phyloP scores from a whole-genome alignment of 35 echinoderm and acorn worm genomes.

The Apostichopus japonicus region DNA sequence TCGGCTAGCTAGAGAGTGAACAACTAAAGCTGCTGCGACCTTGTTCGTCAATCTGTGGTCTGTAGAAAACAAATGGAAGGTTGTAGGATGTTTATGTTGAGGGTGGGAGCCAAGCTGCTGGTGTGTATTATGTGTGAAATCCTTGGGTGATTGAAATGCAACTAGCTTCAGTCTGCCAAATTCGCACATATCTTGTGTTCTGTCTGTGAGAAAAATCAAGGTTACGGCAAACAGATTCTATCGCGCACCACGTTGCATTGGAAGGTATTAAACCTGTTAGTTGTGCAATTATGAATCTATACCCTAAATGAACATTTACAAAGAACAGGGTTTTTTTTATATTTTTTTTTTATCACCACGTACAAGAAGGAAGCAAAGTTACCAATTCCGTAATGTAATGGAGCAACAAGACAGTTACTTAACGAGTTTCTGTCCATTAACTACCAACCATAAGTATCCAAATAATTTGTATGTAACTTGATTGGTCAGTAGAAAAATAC shows the following conservation, averaged over 20 bases:
- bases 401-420: too few relatives aligned
- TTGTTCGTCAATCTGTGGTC: not conserved
- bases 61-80: not conserved
- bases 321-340: too few relatives aligned
- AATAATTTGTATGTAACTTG: too few relatives aligned
- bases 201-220: not conserved
- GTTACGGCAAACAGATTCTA: not conserved
- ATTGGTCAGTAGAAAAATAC: too few relatives aligned
- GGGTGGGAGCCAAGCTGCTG: not conserved
- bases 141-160: not conserved
- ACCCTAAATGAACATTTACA: too few relatives aligned
- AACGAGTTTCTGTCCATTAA: too few relatives aligned
- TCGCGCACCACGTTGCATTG: not conserved
- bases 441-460: too few relatives aligned
- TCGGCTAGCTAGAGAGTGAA: not conserved
- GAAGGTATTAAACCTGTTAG: not conserved
- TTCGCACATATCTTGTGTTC: not conserved
- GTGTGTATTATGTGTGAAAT: constrained; percentile 4
- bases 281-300: too few relatives aligned
- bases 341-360: too few relatives aligned
- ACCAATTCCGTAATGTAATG: too few relatives aligned
- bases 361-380: too few relatives aligned
- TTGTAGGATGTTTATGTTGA: not conserved
- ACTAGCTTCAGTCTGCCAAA: not conserved
- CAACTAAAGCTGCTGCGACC: not conserved